phyloP scores from a whole-genome alignment of 2,797 vertebrate genomes.

The Gobio occitaniae region DNA sequence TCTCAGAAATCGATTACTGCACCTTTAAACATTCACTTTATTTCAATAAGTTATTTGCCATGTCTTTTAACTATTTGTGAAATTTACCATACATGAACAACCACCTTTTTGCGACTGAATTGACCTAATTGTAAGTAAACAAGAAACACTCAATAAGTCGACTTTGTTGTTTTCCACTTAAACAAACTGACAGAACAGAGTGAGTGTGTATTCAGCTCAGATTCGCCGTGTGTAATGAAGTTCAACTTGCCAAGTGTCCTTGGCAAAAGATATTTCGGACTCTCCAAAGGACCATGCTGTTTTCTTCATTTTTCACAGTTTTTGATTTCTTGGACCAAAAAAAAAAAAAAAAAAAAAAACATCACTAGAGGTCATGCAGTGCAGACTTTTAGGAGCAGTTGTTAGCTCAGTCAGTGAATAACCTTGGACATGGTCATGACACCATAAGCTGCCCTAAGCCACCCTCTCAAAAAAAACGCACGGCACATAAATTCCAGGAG shows the following conservation, averaged over 20 bases:
- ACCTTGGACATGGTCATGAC: conserved; percentile 36
- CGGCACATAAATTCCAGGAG: conserved; percentile 30
- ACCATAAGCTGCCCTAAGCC: conserved; percentile 33
- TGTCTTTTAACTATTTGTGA: not conserved
- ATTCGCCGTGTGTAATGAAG: not conserved
- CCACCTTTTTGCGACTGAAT: not conserved
- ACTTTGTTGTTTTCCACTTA: not conserved
- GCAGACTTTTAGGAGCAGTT: conserved; percentile 13
- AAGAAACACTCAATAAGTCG: not conserved
- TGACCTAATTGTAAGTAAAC: not conserved
- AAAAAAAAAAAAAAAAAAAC: not conserved
- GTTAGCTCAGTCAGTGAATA: conserved; percentile 25
- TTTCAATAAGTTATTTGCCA: not conserved
- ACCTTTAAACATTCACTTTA: no score
- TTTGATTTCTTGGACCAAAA: not conserved
- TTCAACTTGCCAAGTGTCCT: conserved; percentile 9
- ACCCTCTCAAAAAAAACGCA: conserved; percentile 4
- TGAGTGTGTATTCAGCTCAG: not conserved
- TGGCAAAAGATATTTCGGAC: conserved; percentile 19
- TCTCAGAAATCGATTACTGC: no score
- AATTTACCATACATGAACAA: not conserved
- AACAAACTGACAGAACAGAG: conserved; percentile 8
- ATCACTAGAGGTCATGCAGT: not conserved
- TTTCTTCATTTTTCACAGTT: not conserved
- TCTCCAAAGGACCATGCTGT: conserved; percentile 23